Evolutionary conservation across 2,888 invertebrate species (phyloP), one percentile per base, ranked within the genome.

Genomic region (Drosophila prolongata): DNA sequence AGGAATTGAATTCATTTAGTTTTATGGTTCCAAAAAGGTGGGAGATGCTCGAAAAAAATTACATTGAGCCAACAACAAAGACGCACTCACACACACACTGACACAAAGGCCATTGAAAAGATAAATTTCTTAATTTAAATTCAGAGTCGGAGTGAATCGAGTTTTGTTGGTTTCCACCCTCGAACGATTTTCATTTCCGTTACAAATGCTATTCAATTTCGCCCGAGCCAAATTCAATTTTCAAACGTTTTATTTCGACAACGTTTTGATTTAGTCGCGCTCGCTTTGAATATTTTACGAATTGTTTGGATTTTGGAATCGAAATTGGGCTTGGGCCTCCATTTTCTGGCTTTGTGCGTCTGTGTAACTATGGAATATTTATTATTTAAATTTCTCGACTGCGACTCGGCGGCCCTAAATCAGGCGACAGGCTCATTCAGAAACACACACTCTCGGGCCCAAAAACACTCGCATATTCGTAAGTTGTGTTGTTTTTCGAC

Each of bases 81-180:
- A 73, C 79, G 65, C 58, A 59, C 37, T 66, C 60, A 61, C 55
- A 52, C 65, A 64, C 47, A 47, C 58, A 71, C 65, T 57, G 42
- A 47, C 58, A 69, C 60, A 44, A 75, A 80, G 71, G 69, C 64
- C 68, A 87, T 80, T 77, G 83, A 78, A 80, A 87, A 89, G 89
- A 89, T 86, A 88, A 78, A 87, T 87, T 87, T 89, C 89, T 87
- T 87, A 87, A 87, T 87, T 89, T 87, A 87, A 89, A 87, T 87
- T 88, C 86, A 89, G 86, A 82, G 62, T 71, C 77, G 3, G 80
- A 69, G 77, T n/a, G 46, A 46, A 46, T 79, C 71, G 61, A 37
- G 47, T 67, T 43, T 40, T 49, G 49, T 52, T 64, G 40, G 43
- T 24, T 74, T 55, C 64, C 55, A 52, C 68, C 42, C 68, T 38